Percentiles rank a stretch among this genome's conserved stretches.
Conservation (phyloP, 2,113 vertebrate genomes). For the Platycercus adscitus region DNA sequence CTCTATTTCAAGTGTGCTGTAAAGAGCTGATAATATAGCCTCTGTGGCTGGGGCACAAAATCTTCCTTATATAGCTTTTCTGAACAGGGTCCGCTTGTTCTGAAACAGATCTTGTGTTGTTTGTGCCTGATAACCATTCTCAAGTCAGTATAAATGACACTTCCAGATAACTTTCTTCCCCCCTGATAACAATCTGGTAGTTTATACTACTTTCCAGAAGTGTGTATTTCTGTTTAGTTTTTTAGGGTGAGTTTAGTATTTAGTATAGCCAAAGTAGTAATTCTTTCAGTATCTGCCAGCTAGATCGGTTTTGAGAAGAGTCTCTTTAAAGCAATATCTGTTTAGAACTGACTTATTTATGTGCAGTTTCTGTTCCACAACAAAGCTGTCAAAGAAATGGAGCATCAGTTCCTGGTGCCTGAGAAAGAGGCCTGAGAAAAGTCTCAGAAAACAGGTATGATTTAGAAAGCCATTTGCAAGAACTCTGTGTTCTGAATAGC, state of each 20-base stretch:
- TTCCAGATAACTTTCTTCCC: conserved; percentile 69
- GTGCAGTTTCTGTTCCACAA: conserved; percentile 25
- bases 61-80: conserved; percentile 59
- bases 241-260: conserved; percentile 38
- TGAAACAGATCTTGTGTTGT: conserved; percentile 56
- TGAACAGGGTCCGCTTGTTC: conserved; percentile 59
- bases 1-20: conserved; percentile 53
- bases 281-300: conserved; percentile 65
- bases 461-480: neutral
- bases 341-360: conserved; percentile 62
- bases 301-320: conserved; percentile 50
- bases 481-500: neutral
- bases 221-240: conserved; percentile 54
- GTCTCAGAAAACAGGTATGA: conserved; percentile 43
- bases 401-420: conserved; percentile 35
- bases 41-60: conserved; percentile 49
- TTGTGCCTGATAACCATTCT: conserved; percentile 54
- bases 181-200: conserved; percentile 61
- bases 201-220: conserved; percentile 59
- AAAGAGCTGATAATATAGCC: conserved; percentile 59
- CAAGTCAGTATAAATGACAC: conserved; percentile 57
- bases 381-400: conserved; percentile 43
- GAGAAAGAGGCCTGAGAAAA: conserved; percentile 45
- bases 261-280: conserved; percentile 40
- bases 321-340: conserved; percentile 64